Evolutionary conservation across 1,140 invertebrate genomes (phyloP).

Genomic region (Melipona quadrifasciata): DNA sequence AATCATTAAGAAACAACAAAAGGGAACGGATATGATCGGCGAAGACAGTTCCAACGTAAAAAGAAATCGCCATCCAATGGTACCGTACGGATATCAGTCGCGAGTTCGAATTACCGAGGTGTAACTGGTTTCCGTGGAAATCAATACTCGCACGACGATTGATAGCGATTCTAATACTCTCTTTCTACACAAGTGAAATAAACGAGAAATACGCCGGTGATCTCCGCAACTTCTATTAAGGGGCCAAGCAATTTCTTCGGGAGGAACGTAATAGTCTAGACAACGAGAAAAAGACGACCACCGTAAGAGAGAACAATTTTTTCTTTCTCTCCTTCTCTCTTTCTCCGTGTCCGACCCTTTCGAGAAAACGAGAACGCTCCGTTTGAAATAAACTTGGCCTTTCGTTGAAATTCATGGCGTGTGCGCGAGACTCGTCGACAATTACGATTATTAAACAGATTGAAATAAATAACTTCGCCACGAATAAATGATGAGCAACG

Average conservation of each 20-base stretch:
- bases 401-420: constrained; percentile 6
- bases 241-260: constrained; percentile 39
- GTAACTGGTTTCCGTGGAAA: constrained; percentile 50
- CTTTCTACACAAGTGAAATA: constrained; percentile 42
- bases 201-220: constrained; percentile 15
- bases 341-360: neutral
- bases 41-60: constrained; percentile 4
- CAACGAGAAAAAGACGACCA: neutral
- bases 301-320: neutral
- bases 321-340: neutral
- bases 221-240: constrained; percentile 39
- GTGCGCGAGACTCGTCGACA: neutral
- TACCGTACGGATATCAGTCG: constrained; percentile 40
- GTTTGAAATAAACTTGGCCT: neutral
- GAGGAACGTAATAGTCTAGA: constrained; percentile 46
- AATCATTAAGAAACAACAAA: neutral
- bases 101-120: constrained; percentile 51
- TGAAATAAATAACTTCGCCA: neutral
- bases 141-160: constrained; percentile 49
- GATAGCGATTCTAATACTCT: constrained; percentile 34
- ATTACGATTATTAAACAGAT: neutral
- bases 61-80: constrained; percentile 4
- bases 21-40: neutral
- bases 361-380: neutral
- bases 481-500: neutral